phyloP scores from a whole-genome alignment of 2,797 vertebrate species.

The Mormyrops attenuatus region DNA sequence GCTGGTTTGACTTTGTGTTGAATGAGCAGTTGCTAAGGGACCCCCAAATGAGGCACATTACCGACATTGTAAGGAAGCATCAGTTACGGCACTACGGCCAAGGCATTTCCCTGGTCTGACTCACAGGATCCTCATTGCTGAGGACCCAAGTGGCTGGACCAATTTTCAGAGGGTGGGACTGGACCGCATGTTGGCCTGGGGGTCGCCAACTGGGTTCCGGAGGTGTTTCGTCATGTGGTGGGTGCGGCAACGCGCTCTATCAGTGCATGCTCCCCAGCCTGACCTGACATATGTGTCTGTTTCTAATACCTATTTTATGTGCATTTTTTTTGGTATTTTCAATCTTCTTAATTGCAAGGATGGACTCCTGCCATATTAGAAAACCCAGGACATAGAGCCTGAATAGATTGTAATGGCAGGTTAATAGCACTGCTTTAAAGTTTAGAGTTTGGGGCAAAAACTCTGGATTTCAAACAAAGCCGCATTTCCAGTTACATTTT shows the following conservation, averaged over 20 bases:
- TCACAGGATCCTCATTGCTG: neutral
- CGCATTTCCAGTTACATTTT: too few relatives aligned
- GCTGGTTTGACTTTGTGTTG: neutral
- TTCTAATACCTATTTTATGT: neutral
- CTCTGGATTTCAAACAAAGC: too few relatives aligned
- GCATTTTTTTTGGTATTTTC: neutral
- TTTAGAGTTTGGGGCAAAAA: too few relatives aligned
- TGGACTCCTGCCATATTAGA: too few relatives aligned
- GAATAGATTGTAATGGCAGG: too few relatives aligned
- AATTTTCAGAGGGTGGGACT: neutral
- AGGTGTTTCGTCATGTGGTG: neutral
- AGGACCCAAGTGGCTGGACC: neutral
- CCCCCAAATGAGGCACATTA: neutral
- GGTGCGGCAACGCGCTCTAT: neutral
- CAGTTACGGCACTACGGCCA: neutral
- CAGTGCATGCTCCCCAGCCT: neutral
- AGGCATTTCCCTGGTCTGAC: neutral
- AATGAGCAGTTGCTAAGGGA: neutral
- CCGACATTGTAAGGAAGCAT: neutral
- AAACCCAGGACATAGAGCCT: too few relatives aligned
- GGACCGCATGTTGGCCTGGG: neutral
- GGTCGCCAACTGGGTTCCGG: neutral
- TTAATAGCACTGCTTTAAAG: too few relatives aligned
- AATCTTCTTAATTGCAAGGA: too few relatives aligned
- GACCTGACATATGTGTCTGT: neutral